A percentile compares a stretch with the other conserved stretches of the same genome.
These are phyloP conservation scores for Mormoops blainvillei DNA, from an alignment of 2,113 vertebrate genomes.

Conservation along the genomic window DNA sequence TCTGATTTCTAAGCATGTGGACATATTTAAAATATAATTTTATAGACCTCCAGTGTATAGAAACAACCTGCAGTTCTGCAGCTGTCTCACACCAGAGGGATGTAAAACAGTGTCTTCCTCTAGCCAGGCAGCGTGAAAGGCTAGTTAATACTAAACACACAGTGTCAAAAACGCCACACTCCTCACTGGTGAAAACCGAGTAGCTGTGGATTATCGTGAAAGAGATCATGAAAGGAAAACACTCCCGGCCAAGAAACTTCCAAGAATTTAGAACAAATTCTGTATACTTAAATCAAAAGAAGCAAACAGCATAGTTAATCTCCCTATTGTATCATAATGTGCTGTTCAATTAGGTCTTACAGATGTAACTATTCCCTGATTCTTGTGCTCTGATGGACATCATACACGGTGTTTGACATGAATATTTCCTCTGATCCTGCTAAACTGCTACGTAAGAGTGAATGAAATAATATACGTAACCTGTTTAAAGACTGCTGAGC, in stretches of 20 bases:
- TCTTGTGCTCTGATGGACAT: neutral
- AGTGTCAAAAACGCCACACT: neutral
- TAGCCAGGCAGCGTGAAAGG: neutral
- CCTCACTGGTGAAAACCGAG: neutral
- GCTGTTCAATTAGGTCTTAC: neutral
- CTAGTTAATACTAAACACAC: neutral
- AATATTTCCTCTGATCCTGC: neutral
- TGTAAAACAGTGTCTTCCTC: neutral
- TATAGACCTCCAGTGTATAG: neutral
- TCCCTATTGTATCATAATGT: neutral
- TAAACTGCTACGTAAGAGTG: neutral
- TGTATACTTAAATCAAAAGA: neutral
- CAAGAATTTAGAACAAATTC: neutral
- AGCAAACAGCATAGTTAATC: neutral
- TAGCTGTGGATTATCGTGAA: neutral
- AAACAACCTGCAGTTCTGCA: slow-evolving; percentile 34
- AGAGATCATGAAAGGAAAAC: neutral
- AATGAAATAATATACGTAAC: neutral
- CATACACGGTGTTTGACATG: neutral
- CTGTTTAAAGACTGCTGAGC: neutral
- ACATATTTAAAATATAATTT: slow-evolving; percentile 36
- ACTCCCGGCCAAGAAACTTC: neutral
- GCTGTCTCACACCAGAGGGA: neutral
- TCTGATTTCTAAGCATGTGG: neutral
- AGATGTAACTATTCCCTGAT: neutral